Percentiles rank a stretch among this genome's conserved stretches.
These are phyloP conservation scores for Orchestia grillus DNA, from an alignment of 1,140 invertebrate species.

Conservation along the genomic window DNA sequence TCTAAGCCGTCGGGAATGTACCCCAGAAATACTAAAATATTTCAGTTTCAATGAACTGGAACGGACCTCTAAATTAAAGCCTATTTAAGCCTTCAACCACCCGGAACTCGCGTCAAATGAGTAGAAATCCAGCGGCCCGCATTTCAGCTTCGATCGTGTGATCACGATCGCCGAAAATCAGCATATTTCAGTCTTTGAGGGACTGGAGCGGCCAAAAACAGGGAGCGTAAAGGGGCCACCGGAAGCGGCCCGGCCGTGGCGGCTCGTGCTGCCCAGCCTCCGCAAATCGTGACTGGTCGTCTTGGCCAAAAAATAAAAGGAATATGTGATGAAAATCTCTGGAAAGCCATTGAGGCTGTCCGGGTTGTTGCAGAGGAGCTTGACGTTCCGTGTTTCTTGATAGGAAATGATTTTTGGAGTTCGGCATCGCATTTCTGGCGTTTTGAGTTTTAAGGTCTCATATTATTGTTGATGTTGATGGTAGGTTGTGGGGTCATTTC, in stretches of 20 bases:
- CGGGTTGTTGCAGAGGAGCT: background rate
- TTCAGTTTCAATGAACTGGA: too few species aligned
- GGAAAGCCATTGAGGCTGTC: background rate
- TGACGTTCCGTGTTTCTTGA: background rate
- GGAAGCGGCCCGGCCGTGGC: background rate
- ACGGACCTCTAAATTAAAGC: too few species aligned
- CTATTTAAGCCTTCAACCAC: too few species aligned
- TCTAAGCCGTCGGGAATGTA: too few species aligned
- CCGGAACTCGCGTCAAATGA: too few species aligned
- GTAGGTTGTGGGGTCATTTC: too few species aligned
- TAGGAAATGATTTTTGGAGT: background rate
- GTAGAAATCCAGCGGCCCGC: too few species aligned
- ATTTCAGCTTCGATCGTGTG: too few species aligned
- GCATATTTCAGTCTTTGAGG: background rate
- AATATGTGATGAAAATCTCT: background rate
- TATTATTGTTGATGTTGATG: background rate
- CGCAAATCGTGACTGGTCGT: background rate
- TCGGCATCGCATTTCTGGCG: background rate
- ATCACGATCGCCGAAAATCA: background rate
- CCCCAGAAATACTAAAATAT: too few species aligned
- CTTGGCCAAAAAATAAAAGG: background rate
- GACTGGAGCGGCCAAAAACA: background rate
- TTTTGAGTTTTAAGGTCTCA: background rate
- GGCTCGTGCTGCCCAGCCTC: conserved; percentile 37
- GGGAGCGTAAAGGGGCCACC: background rate